Conservation (phyloP, 64 coral and sea anemone genomes). For the Montipora cactus region DNA sequence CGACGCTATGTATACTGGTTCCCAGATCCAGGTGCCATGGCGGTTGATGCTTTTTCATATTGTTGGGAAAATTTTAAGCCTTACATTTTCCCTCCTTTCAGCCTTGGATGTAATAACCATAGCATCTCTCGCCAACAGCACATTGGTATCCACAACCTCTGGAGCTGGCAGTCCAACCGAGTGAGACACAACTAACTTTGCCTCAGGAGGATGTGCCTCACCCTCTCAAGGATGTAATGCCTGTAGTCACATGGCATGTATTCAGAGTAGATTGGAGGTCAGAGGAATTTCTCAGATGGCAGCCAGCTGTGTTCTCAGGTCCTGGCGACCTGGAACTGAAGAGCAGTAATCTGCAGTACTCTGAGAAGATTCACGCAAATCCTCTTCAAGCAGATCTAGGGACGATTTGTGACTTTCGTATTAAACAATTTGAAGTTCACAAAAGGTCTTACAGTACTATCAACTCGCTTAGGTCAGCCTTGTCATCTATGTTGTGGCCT, state of each 20-base stretch:
- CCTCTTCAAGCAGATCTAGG: conserved; percentile 13
- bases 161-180: conserved; percentile 25
- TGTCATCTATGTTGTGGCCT: neutral
- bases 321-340: conserved; percentile 48
- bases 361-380: neutral
- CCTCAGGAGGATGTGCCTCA: conserved; percentile 18
- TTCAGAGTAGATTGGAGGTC: neutral
- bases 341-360: conserved; percentile 51
- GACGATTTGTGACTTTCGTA: conserved; percentile 36
- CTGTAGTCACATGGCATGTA: conserved; percentile 58
- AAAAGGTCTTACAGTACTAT: neutral
- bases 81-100: conserved; percentile 68
- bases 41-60: no score
- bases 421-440: conserved; percentile 4
- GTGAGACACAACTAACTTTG: conserved; percentile 14
- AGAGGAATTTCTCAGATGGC: conserved; percentile 34
- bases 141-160: conserved; percentile 49
- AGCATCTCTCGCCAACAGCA: conserved; percentile 55
- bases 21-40: no score
- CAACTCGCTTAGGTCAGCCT: conserved; percentile 54
- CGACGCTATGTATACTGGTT: no score
- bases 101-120: conserved; percentile 16
- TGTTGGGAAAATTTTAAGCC: neutral
- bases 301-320: neutral
- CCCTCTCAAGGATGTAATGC: conserved; percentile 22